Conservation (phyloP, 2,113 vertebrate genomes). For the Rhea americana region DNA sequence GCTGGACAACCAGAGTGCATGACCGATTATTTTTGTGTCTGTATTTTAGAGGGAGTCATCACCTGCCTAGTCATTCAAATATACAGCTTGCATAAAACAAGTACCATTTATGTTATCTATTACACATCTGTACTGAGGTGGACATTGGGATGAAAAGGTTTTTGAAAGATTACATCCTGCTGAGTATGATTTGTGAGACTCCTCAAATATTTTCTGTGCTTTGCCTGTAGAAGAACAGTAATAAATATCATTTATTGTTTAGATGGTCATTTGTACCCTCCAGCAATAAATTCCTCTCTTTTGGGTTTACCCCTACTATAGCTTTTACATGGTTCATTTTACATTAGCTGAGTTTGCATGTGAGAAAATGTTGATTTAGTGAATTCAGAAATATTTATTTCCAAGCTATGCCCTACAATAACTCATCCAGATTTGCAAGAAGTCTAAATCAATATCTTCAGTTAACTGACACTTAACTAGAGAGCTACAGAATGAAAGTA, state of each 20-base stretch:
- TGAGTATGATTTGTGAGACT: neutral
- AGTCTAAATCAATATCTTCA: neutral
- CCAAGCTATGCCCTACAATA: neutral
- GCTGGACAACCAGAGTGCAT: accelerated
- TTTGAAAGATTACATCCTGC: neutral
- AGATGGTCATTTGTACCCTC: neutral
- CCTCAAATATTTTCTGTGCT: neutral
- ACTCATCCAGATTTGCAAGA: neutral
- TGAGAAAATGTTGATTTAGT: neutral
- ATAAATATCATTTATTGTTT: neutral
- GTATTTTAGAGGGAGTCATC: neutral
- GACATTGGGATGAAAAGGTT: neutral
- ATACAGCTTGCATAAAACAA: accelerated
- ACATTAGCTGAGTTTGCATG: neutral
- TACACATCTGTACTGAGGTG: neutral
- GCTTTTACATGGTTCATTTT: neutral
- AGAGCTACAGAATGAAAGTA: neutral
- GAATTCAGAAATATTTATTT: constrained; percentile 14
- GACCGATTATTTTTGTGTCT: neutral
- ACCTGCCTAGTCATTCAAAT: accelerated
- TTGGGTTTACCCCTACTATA: neutral
- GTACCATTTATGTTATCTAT: neutral
- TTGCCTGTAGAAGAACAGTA: neutral
- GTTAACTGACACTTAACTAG: neutral
- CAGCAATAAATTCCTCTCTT: neutral